These are phyloP conservation scores for Sebastes schlegelii DNA, from an alignment of 2,113 vertebrate genomes.

Conservation along the genomic window DNA sequence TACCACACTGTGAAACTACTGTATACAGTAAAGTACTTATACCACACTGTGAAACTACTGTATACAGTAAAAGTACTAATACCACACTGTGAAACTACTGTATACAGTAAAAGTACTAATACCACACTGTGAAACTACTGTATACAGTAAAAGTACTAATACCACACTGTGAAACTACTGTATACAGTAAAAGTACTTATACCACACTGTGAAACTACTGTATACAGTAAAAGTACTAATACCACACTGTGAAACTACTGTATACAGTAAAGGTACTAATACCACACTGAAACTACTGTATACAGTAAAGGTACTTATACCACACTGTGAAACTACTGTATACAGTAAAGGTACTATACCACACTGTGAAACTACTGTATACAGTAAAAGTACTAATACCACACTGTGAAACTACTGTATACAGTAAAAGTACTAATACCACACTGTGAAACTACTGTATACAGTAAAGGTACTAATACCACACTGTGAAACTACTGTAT, in stretches of 20 bases:
- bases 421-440: not conserved
- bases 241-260: not conserved
- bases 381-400: not conserved
- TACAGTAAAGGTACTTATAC: not conserved
- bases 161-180: too few species aligned
- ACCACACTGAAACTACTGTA: too few species aligned
- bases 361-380: not conserved
- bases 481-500: not conserved
- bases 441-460: not conserved
- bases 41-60: too few species aligned
- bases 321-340: not conserved
- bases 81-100: not conserved
- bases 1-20: not conserved
- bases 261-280: not conserved
- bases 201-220: not conserved
- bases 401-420: too few species aligned
- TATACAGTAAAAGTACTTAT: not conserved
- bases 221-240: not conserved
- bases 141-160: not conserved
- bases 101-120: not conserved
- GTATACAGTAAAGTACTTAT: not conserved
- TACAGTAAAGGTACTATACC: not conserved
- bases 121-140: not conserved
- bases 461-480: not conserved
- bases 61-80: not conserved